Evolutionary conservation across 2,797 vertebrate species (phyloP).

Genomic region (Tauraco hartlaubi): DNA sequence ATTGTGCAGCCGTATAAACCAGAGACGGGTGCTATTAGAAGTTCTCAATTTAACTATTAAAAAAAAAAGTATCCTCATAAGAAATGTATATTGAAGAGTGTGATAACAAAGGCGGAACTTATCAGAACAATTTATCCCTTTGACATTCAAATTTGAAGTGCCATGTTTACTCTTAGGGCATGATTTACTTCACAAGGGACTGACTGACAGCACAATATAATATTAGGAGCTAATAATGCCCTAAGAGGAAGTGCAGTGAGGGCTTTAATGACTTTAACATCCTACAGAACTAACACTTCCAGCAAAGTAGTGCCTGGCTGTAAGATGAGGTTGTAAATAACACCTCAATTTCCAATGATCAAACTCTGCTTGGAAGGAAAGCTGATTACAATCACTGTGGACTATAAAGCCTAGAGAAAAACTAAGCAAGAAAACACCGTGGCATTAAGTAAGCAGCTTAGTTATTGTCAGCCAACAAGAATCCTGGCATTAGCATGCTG

Average conservation of each 20-base stretch:
- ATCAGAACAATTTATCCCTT: conserved; percentile 58
- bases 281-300: conserved; percentile 61
- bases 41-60: conserved; percentile 7
- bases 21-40: background rate
- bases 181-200: conserved; percentile 71
- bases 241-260: conserved; percentile 57
- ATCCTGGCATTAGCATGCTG: background rate
- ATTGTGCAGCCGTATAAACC: background rate
- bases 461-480: background rate
- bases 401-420: conserved; percentile 28
- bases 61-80: conserved; percentile 19
- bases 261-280: conserved; percentile 69
- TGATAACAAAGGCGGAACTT: conserved; percentile 33
- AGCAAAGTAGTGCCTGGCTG: conserved; percentile 42
- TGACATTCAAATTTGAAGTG: conserved; percentile 64
- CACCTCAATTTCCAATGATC: conserved; percentile 57
- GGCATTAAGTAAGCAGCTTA: conserved; percentile 12
- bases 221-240: conserved; percentile 72
- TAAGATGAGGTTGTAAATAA: conserved; percentile 55
- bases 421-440: background rate
- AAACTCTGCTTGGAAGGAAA: conserved; percentile 37
- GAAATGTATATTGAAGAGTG: background rate
- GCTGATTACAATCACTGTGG: conserved; percentile 39
- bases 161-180: conserved; percentile 60
- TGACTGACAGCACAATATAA: conserved; percentile 60